A percentile compares a stretch with the other conserved stretches of the same genome.
phyloP scores from a whole-genome alignment of 2,113 vertebrate genomes.

The Lycaon pictus region DNA sequence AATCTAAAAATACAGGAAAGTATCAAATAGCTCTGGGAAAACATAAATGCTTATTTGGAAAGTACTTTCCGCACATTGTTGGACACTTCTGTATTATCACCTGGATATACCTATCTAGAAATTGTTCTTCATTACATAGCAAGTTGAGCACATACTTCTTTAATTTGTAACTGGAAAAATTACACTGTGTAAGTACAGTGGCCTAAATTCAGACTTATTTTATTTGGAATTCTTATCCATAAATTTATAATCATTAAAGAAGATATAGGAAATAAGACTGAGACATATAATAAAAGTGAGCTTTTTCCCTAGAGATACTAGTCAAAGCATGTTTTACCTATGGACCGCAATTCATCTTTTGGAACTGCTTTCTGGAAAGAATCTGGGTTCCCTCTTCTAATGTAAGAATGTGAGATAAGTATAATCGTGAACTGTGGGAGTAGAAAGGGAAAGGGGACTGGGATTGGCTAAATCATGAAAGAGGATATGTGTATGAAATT shows the following conservation, averaged over 20 bases:
- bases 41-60: constrained; percentile 1
- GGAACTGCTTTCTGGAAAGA: not conserved
- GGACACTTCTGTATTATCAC: not conserved
- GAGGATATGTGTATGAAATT: not conserved
- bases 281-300: constrained; percentile 14
- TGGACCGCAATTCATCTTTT: constrained; percentile 54
- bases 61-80: constrained; percentile 44
- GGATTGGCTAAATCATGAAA: not conserved
- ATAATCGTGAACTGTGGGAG: not conserved
- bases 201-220: not conserved
- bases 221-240: not conserved
- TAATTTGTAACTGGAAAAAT: constrained; percentile 43
- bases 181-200: not conserved
- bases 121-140: constrained; percentile 20
- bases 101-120: constrained; percentile 20
- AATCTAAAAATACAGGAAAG: constrained; percentile 59
- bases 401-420: not conserved
- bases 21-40: not conserved
- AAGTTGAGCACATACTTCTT: not conserved
- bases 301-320: not conserved
- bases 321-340: constrained; percentile 7
- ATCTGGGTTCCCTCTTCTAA: constrained; percentile 36
- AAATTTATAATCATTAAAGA: constrained; percentile 47
- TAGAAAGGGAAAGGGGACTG: not conserved
- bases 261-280: constrained; percentile 3